Conservation (phyloP, 1,140 invertebrate genomes). For the Diorhabda elongata region DNA sequence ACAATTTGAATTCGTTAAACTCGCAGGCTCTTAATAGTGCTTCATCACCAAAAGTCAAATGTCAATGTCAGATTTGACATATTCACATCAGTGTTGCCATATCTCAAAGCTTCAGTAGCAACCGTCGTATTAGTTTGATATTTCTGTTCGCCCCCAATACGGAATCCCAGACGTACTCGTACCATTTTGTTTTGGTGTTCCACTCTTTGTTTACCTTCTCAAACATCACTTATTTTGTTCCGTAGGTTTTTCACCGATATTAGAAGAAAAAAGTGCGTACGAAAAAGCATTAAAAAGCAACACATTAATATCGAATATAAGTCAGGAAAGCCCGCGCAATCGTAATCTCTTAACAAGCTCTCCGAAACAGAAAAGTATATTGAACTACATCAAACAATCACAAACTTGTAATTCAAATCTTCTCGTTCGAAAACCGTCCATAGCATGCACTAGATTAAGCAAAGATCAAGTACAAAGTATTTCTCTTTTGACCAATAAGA, state of each 20-base stretch:
- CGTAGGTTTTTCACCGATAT: background rate
- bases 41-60: no score
- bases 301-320: conserved; percentile 22
- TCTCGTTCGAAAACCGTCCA: conserved; percentile 29
- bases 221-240: background rate
- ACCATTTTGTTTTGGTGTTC: no score
- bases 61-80: no score
- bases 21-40: no score
- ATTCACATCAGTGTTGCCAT: no score
- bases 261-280: conserved; percentile 1
- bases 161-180: no score
- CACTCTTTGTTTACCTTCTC: background rate
- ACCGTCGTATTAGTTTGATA: no score
- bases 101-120: no score
- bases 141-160: no score
- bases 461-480: conserved; percentile 36
- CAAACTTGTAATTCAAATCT: conserved; percentile 11
- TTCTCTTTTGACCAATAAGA: conserved; percentile 35
- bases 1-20: no score
- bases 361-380: conserved; percentile 40
- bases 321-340: conserved; percentile 16
- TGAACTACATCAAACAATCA: conserved; percentile 32
- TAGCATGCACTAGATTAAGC: conserved; percentile 35
- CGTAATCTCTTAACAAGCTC: conserved; percentile 24
- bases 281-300: conserved; percentile 19